Conservation (phyloP, 2,797 vertebrate genomes). For the Chiloscyllium punctatum region DNA sequence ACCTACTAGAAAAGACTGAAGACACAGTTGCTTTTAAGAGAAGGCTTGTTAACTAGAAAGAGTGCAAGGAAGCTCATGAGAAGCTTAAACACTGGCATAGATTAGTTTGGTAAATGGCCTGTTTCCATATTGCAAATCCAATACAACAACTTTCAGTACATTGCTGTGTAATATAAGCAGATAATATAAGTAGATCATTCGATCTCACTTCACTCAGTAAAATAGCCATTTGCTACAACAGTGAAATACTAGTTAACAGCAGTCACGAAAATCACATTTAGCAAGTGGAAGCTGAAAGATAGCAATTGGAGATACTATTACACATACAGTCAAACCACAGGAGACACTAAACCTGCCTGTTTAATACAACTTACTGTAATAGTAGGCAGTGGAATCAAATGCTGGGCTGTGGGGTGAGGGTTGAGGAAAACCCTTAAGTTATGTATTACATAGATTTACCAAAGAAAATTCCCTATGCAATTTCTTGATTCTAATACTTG, state of each 20-base stretch:
- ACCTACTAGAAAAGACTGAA: not conserved
- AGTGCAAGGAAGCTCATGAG: not conserved
- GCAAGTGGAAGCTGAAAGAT: not conserved
- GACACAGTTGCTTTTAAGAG: not conserved
- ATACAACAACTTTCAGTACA: not conserved
- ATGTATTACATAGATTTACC: not conserved
- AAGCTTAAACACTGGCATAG: not conserved
- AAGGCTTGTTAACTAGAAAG: not conserved
- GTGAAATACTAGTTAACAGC: slow-evolving; percentile 7
- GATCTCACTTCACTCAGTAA: not conserved
- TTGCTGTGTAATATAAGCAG: not conserved
- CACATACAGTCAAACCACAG: not conserved
- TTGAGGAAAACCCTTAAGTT: not conserved
- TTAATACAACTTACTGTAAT: slow-evolving; percentile 6
- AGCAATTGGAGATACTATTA: not conserved
- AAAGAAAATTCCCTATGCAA: not conserved
- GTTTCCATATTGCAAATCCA: not conserved
- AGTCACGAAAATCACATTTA: slow-evolving; percentile 22
- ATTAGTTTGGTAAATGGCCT: not conserved
- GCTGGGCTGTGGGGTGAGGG: not conserved
- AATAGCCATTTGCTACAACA: not conserved
- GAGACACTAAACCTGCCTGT: not conserved
- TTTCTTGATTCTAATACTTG: not conserved
- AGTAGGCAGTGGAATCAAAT: not conserved
- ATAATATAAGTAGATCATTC: not conserved